Percentiles rank a stretch among this genome's conserved stretches.
phyloP scores from a whole-genome alignment of 1,140 invertebrate genomes.

The Diorhabda carinulata region DNA sequence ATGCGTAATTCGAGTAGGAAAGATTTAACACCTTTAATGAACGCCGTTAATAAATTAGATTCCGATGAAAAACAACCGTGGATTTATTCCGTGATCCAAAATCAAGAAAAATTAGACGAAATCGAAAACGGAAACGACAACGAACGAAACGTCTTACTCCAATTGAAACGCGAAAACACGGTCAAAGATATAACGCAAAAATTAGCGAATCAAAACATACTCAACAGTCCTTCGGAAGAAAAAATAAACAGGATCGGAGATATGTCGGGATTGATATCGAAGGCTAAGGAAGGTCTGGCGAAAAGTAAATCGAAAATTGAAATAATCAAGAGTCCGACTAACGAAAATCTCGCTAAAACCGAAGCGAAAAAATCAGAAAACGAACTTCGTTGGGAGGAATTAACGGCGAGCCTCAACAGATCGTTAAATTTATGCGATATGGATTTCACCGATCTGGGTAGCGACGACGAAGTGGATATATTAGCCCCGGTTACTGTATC shows the following conservation, averaged over 20 bases:
- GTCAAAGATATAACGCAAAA: constrained; percentile 79
- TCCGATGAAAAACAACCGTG: constrained; percentile 64
- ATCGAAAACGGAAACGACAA: constrained; percentile 55
- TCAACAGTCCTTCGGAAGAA: constrained; percentile 55
- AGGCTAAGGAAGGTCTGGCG: constrained; percentile 86
- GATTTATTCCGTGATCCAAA: constrained; percentile 51
- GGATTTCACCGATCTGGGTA: constrained; percentile 90
- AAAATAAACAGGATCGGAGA: constrained; percentile 65
- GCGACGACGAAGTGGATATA: constrained; percentile 71
- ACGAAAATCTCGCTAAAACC: constrained; percentile 56
- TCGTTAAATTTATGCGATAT: constrained; percentile 89
- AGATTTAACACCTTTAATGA: constrained; percentile 56
- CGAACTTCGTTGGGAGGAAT: constrained; percentile 92
- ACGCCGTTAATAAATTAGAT: constrained; percentile 57
- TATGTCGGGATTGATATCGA: constrained; percentile 84
- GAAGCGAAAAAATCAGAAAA: constrained; percentile 87
- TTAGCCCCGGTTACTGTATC: constrained; percentile 58
- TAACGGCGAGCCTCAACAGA: constrained; percentile 75
- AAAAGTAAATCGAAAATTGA: constrained; percentile 77
- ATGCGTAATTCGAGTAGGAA: constrained; percentile 50
- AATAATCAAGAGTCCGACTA: constrained; percentile 63
- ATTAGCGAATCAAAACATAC: constrained; percentile 64
- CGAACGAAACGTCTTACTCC: constrained; percentile 58
- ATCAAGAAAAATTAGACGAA: constrained; percentile 52
- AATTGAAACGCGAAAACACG: constrained; percentile 70